These are phyloP conservation scores for Chironomus riparius DNA, from an alignment of 2,888 invertebrate species.

Conservation along the genomic window DNA sequence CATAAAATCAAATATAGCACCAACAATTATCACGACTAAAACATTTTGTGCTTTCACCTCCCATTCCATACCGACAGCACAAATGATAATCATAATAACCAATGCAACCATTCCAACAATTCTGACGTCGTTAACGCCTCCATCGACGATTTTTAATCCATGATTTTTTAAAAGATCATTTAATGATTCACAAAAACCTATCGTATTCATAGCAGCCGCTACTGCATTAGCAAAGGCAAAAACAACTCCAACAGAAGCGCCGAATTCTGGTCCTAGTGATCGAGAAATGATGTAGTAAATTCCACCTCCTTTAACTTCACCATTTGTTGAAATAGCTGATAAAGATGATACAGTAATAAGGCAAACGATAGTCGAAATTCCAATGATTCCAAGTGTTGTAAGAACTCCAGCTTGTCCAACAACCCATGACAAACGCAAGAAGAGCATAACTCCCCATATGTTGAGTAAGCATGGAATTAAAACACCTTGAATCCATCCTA, in stretches of 20 bases:
- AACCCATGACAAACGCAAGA: conserved; percentile 94
- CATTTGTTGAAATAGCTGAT: conserved; percentile 89
- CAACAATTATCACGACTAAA: conserved; percentile 72
- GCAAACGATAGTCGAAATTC: conserved; percentile 71
- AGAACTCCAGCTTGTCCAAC: conserved; percentile 88
- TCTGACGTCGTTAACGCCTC: conserved; percentile 66
- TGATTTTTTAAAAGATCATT: conserved; percentile 59
- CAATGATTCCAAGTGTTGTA: conserved; percentile 63
- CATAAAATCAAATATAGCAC: conserved; percentile 82
- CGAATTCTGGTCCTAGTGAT: conserved; percentile 93
- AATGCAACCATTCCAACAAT: conserved; percentile 73
- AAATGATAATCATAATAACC: conserved; percentile 71
- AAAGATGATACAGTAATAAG: conserved; percentile 78
- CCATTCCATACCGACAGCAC: conserved; percentile 94
- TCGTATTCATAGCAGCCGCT: conserved; percentile 93
- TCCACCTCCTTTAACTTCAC: conserved; percentile 96
- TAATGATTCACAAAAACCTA: conserved; percentile 92
- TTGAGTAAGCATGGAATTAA: conserved; percentile 90
- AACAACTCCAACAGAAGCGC: conserved; percentile 94
- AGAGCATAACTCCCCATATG: conserved; percentile 99
- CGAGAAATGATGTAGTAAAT: conserved; percentile 96
- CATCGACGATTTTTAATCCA: conserved; percentile 65
- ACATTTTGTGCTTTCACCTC: conserved; percentile 89
- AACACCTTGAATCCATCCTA: conserved; percentile 89
- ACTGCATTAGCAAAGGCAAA: conserved; percentile 97